Evolutionary conservation across 2,113 vertebrate genomes (phyloP).

Genomic region (Grantiella picta): DNA sequence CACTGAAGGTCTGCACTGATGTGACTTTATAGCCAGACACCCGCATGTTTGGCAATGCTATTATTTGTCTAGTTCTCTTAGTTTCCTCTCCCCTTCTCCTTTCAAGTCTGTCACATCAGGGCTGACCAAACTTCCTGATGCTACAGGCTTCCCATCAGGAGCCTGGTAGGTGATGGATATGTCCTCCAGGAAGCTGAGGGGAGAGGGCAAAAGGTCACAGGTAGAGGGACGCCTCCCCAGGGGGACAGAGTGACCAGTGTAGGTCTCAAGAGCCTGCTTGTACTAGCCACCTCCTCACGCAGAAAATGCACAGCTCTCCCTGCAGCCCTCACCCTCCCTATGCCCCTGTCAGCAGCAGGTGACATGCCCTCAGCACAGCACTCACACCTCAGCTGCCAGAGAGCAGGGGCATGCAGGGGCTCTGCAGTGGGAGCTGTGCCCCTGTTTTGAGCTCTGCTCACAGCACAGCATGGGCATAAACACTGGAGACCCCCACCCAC

Average conservation of each 20-base stretch:
- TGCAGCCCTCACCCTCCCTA: fast-evolving
- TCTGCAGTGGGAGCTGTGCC: neutral
- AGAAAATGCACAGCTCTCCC: neutral
- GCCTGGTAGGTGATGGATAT: neutral
- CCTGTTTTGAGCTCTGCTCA: neutral
- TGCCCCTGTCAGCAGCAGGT: neutral
- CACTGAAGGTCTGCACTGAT: neutral
- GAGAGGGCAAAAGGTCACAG: neutral
- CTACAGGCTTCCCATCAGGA: neutral
- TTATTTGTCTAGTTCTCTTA: neutral
- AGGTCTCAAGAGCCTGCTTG: neutral
- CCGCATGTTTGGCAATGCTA: neutral
- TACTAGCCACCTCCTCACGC: neutral
- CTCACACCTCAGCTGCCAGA: neutral
- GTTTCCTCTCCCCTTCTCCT: neutral
- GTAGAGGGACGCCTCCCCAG: neutral
- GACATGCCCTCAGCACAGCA: neutral
- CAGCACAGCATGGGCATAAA: fast-evolving
- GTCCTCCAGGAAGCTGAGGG: neutral
- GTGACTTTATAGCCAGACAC: neutral
- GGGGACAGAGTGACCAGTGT: neutral
- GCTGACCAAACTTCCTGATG: neutral
- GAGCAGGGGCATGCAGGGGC: fast-evolving
- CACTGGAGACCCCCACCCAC: neutral
- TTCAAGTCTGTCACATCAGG: conserved; percentile 26